Evolutionary conservation across 1,140 invertebrate species (phyloP).

Genomic region (Paraescarpia echinospica): DNA sequence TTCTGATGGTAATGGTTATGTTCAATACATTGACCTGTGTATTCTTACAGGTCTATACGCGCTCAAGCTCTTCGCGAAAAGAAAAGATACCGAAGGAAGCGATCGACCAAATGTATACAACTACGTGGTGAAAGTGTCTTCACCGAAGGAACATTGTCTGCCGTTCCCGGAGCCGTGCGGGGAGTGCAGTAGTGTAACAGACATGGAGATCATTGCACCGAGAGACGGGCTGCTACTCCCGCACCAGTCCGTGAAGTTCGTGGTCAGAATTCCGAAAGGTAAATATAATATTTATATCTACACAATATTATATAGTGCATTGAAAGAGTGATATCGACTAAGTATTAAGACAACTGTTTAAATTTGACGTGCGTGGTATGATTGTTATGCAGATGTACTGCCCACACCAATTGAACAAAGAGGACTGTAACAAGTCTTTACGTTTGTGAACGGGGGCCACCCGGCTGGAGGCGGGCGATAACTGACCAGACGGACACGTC

Average conservation of each 20-base stretch:
- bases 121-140: not conserved
- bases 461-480: too few relatives aligned
- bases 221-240: not conserved
- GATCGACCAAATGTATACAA: not conserved
- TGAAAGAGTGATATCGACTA: not conserved
- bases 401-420: too few relatives aligned
- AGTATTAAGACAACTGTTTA: too few relatives aligned
- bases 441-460: too few relatives aligned
- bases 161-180: not conserved
- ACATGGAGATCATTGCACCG: not conserved
- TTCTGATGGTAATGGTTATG: too few relatives aligned
- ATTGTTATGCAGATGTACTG: too few relatives aligned
- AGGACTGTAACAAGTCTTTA: too few relatives aligned
- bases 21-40: not conserved
- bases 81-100: not conserved
- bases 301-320: not conserved
- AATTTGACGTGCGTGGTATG: too few relatives aligned
- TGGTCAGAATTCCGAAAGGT: not conserved
- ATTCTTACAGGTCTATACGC: not conserved
- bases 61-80: not conserved
- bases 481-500: too few relatives aligned
- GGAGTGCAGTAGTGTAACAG: not conserved
- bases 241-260: not conserved
- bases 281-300: not conserved
- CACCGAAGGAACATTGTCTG: not conserved